Base-by-base conservation (phyloP, 1,140 invertebrate species). In the Vanessa tameamea region DNA sequence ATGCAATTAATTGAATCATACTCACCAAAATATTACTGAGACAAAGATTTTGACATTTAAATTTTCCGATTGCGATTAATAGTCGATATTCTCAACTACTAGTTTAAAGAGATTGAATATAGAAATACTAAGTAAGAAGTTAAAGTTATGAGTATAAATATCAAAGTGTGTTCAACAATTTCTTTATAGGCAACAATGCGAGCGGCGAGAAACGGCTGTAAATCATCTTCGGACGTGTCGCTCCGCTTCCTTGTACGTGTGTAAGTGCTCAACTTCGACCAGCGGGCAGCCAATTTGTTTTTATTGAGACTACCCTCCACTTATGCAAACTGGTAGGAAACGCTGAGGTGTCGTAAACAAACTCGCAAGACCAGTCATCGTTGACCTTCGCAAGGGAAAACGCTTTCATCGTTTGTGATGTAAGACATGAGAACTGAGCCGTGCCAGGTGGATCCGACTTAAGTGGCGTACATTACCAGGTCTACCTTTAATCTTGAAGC, bases 251-350 rank as follows among this genome's bases (percentile, higher is more conserved):
- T 90, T 79, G 90, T 86, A 91, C 90, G 90, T 92, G 90, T 89
- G 88, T 87, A 91, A 91, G 77, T 83, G 85, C 85, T 81, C 82
- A 78, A 81, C 87, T 88, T 79, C 85, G 87, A 83, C 86, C 86
- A 87, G 87, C 82, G 82, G 75, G 69, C 64, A 85, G 86, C 83
- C 88, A 89, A 92, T 91, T 91, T 90, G 86, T 91, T 92, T 90
- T 92, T 92, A 91, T 91, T 88, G 85, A 88, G 89, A 90, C 89
- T 90, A 90, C 89, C 89, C 90, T 83, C 85, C 79, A 86, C 82
- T 90, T 89, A 91, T 89, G 88, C 88, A 90, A 91, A 91, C 87
- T 87, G 83, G 85, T 85, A 84, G 87, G 89, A 88, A 92, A 88
- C 82, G 86, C 87, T 90, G 87, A 90, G 82, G 72, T 75, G 82